phyloP scores from a whole-genome alignment of 1,140 invertebrate genomes.

The Nasonia vitripennis region DNA sequence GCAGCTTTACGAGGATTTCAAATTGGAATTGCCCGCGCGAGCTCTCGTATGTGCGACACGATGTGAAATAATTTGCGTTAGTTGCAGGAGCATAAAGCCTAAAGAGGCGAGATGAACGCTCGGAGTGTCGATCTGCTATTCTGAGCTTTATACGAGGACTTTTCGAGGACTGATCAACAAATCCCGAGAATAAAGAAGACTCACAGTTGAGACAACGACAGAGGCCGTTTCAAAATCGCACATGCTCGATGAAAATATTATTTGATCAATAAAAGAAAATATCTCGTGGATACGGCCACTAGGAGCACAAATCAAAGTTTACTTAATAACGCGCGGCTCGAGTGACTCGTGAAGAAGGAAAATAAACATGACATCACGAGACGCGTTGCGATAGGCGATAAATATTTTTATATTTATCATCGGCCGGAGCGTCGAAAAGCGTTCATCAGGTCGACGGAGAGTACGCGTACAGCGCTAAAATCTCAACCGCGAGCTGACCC shows the following conservation, averaged over 20 bases:
- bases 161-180: too few species aligned
- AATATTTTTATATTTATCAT: too few species aligned
- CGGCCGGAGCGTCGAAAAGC: too few species aligned
- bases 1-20: constrained; percentile 25
- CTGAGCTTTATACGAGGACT: too few species aligned
- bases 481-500: constrained; percentile 13
- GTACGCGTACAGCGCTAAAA: neutral
- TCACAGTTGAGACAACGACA: neutral
- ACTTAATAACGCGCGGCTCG: neutral
- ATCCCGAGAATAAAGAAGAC: too few species aligned
- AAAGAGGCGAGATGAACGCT: neutral
- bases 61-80: neutral
- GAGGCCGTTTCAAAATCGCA: neutral
- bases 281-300: neutral
- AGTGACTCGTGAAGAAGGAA: neutral
- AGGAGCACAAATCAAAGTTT: neutral
- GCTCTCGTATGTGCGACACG: neutral
- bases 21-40: constrained; percentile 10
- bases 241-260: neutral
- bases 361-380: constrained; percentile 8
- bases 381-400: neutral
- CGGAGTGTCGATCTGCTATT: too few species aligned
- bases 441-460: too few species aligned
- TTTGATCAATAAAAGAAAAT: constrained; percentile 3
- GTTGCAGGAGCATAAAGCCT: neutral